Percentiles rank a stretch among this genome's conserved stretches.
phyloP scores from a whole-genome alignment of 2,888 invertebrate genomes.

The Mellilla xanthometata region DNA sequence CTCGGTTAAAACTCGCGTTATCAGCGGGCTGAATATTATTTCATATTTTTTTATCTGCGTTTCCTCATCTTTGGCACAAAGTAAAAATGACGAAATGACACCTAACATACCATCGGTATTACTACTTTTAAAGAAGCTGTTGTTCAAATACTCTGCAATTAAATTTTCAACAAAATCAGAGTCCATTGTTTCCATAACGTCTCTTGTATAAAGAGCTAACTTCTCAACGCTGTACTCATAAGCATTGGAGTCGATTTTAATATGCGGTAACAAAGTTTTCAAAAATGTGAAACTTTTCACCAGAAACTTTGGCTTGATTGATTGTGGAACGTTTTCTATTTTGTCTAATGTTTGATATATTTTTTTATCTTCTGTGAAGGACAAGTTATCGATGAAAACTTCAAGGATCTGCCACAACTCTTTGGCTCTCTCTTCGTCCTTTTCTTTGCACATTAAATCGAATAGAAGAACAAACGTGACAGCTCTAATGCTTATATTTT shows the following conservation, averaged over 20 bases:
- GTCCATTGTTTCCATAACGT: constrained; percentile 46
- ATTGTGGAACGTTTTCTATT: constrained; percentile 41
- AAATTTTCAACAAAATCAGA: constrained; percentile 46
- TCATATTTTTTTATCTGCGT: constrained; percentile 48
- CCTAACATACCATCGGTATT: constrained; percentile 25
- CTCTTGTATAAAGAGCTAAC: constrained; percentile 39
- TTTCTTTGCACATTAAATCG: constrained; percentile 49
- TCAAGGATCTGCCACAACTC: constrained; percentile 50
- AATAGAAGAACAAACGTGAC: constrained; percentile 54
- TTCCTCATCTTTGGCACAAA: constrained; percentile 43
- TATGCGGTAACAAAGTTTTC: constrained; percentile 35
- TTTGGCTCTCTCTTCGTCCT: constrained; percentile 36
- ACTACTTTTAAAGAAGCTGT: constrained; percentile 34
- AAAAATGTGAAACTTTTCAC: constrained; percentile 53
- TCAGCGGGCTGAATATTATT: constrained; percentile 44
- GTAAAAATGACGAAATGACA: constrained; percentile 47
- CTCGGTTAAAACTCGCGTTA: constrained; percentile 38
- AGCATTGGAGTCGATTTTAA: constrained; percentile 31
- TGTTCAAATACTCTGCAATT: constrained; percentile 44
- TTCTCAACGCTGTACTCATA: constrained; percentile 30
- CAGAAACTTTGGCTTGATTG: constrained; percentile 46
- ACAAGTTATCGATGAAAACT: constrained; percentile 54
- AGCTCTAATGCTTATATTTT: constrained; percentile 57
- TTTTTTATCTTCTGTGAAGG: constrained; percentile 52
- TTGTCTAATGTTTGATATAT: constrained; percentile 47